Conservation (phyloP, 37 sponge, comb jelly and placozoan species). For the Spongilla lacustris region DNA sequence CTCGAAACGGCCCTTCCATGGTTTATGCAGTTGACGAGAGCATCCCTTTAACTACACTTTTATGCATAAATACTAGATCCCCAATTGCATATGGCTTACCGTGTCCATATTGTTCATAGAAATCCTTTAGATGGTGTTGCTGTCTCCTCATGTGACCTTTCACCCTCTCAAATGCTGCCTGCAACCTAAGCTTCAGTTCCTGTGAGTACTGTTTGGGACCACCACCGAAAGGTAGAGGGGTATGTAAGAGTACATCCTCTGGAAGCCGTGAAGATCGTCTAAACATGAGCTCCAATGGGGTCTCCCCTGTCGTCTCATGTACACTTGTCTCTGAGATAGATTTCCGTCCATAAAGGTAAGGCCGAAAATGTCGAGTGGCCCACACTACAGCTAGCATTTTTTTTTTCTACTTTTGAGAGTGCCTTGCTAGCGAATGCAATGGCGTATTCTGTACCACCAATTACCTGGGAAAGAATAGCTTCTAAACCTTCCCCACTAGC, state of each 20-base stretch:
- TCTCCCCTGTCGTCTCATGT: neutral
- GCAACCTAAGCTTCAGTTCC: neutral
- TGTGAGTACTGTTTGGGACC: neutral
- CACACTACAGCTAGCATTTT: constrained; percentile 35
- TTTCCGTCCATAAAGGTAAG: constrained; percentile 20
- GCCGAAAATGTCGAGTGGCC: constrained; percentile 7
- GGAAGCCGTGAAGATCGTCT: constrained; percentile 16
- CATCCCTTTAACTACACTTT: constrained; percentile 16
- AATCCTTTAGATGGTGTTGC: neutral
- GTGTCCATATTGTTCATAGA: constrained; percentile 21
- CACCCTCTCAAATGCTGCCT: neutral
- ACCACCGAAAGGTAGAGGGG: neutral
- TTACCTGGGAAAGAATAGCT: constrained; percentile 41
- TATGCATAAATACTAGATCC: constrained; percentile 26
- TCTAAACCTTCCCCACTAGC: constrained; percentile 37
- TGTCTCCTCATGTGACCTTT: neutral
- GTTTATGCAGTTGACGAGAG: constrained; percentile 19
- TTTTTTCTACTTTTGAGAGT: constrained; percentile 17
- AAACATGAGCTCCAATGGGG: constrained; percentile 21
- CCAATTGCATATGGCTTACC: neutral
- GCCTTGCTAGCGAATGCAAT: constrained; percentile 27
- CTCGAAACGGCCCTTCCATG: constrained; percentile 20
- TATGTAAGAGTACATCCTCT: constrained; percentile 3
- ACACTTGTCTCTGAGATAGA: constrained; percentile 5
- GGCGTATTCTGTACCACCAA: constrained; percentile 15